Conservation (phyloP, 2,888 invertebrate genomes). For the Campaea margaritaria region DNA sequence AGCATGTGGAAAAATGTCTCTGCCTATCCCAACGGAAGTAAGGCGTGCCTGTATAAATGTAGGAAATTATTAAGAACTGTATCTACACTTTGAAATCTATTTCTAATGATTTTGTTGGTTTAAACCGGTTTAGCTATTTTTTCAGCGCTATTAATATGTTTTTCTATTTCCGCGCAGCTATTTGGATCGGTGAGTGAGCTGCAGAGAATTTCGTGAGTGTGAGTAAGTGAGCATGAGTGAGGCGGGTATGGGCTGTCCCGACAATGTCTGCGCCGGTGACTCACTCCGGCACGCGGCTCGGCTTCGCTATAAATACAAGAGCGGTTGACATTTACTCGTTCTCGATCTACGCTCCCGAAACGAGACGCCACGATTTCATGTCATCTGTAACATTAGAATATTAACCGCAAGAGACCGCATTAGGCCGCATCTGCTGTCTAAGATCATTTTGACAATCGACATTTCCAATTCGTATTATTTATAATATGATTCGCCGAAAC, state of each 20-base stretch:
- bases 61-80: not conserved
- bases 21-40: too few species aligned
- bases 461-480: slow-evolving; percentile 17
- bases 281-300: slow-evolving; percentile 71
- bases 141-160: slow-evolving; percentile 38
- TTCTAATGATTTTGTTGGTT: slow-evolving; percentile 20
- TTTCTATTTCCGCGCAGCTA: slow-evolving; percentile 45
- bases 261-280: slow-evolving; percentile 71
- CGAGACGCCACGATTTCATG: slow-evolving; percentile 56
- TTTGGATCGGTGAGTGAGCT: slow-evolving; percentile 52
- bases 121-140: slow-evolving; percentile 29
- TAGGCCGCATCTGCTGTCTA: slow-evolving; percentile 18
- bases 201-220: slow-evolving; percentile 52
- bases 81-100: slow-evolving; percentile 13
- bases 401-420: slow-evolving; percentile 11
- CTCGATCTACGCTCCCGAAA: slow-evolving; percentile 74
- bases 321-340: slow-evolving; percentile 81
- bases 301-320: slow-evolving; percentile 73
- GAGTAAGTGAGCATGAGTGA: slow-evolving; percentile 52
- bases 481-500: slow-evolving; percentile 18
- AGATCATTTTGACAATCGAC: slow-evolving; percentile 23
- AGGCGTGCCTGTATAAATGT: not conserved
- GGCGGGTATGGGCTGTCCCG: slow-evolving; percentile 64
- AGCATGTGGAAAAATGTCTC: too few species aligned
- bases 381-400: slow-evolving; percentile 40